Evolutionary conservation across 2,797 vertebrate genomes (phyloP), one percentile per base, ranked within the genome.

Genomic region (Peromyscus aztecus): DNA sequence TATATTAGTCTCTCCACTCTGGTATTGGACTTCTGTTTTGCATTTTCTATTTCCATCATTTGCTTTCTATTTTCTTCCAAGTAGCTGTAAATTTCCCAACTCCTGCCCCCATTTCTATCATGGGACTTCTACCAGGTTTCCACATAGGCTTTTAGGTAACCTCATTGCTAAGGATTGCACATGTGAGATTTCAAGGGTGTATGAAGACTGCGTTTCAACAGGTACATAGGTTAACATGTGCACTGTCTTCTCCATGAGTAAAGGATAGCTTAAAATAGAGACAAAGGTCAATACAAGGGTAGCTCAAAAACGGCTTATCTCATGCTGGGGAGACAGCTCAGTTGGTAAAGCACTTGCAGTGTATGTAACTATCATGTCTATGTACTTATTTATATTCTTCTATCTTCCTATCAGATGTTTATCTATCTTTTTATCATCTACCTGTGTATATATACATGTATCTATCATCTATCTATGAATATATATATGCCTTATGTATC

Each of bases 61-160:
- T 91, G 12, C n/a, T 91, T 81, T 55, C 23, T 21, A 59, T 52
- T 88, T 96, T 52, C 43, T 87, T 94, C 49, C 57, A 87, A 12
- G 31, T 8, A 31, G 29, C 52, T 46, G 1, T 19, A 61, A 37
- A 43, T 63, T 37, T 88, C 65, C 21, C 4, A 61, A 3, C 6
- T 86, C 24, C 21, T 24, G 34, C 40, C 40, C 71, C 65, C 55
- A 19, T 2, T 73, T 86, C 67, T 69, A 57, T 27, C 49, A 43
- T 14, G 17, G 52, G 23, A 11, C 8, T 87, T 73, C 69, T 49
- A 37, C 81, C 40, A 65, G 12, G 27, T 65, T 80, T 84, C 84
- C 82, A 77, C 49, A 78, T 0, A 34, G 10, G 57, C 34, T 57
- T 95, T 73, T 21, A 43, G 61, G 76, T 40, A 61, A 31, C 34